phyloP scores from a whole-genome alignment of 1,140 invertebrate species.

The Camponotus floridanus region DNA sequence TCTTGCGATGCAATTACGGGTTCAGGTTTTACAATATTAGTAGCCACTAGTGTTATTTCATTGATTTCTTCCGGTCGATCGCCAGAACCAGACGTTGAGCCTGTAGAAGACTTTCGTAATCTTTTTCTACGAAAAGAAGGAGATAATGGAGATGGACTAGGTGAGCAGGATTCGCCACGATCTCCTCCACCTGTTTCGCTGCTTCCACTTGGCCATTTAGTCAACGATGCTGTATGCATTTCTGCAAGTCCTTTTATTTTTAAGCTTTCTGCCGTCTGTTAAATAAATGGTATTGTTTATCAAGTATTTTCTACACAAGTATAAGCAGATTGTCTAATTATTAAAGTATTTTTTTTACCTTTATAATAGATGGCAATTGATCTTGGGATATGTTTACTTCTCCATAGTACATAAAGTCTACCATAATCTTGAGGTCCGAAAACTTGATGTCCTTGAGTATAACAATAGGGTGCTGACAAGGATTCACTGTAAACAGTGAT shows the following conservation, averaged over 20 bases:
- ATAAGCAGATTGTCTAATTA: neutral
- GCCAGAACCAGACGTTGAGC: constrained; percentile 88
- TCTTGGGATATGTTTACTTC: constrained; percentile 96
- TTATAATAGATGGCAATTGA: constrained; percentile 93
- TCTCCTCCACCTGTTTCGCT: constrained; percentile 79
- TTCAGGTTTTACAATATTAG: constrained; percentile 86
- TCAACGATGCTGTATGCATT: constrained; percentile 91
- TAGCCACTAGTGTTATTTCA: constrained; percentile 85
- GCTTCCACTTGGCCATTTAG: constrained; percentile 88
- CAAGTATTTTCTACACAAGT: neutral
- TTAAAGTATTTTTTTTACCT: constrained; percentile 84
- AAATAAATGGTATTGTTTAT: constrained; percentile 14
- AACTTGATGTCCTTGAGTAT: constrained; percentile 96
- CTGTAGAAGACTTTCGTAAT: constrained; percentile 91
- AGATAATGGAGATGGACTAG: constrained; percentile 82
- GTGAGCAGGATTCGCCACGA: constrained; percentile 82
- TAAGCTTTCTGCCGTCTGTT: constrained; percentile 92
- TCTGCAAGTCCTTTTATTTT: constrained; percentile 96
- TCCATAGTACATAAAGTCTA: constrained; percentile 97
- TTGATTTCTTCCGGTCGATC: constrained; percentile 86
- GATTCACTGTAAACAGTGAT: constrained; percentile 93
- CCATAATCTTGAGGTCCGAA: constrained; percentile 94
- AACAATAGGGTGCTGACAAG: constrained; percentile 95
- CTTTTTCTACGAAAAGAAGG: constrained; percentile 87
- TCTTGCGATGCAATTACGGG: constrained; percentile 82